phyloP scores from a whole-genome alignment of 2,888 invertebrate genomes.

The Acleris cristana region DNA sequence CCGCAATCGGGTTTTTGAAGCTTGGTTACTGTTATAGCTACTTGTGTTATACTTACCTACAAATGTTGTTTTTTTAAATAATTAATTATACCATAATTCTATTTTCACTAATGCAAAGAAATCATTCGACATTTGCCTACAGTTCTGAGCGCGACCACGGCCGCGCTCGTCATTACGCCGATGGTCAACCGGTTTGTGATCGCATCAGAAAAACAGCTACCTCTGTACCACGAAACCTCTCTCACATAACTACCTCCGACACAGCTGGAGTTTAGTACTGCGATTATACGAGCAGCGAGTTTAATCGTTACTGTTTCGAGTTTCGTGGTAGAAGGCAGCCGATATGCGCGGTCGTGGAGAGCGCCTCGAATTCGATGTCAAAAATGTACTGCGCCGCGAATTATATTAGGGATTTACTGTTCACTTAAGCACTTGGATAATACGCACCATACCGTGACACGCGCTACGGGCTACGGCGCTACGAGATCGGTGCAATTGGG shows the following conservation, averaged over 20 bases:
- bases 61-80: too few species aligned
- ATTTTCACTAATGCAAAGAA: conserved; percentile 69
- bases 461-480: conserved; percentile 28
- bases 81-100: conserved; percentile 37
- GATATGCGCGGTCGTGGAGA: conserved; percentile 65
- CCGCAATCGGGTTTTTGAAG: too few species aligned
- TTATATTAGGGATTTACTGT: conserved; percentile 44
- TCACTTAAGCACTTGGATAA: conserved; percentile 22
- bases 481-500: conserved; percentile 24
- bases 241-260: conserved; percentile 13
- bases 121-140: conserved; percentile 69
- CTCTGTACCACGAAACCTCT: conserved; percentile 59
- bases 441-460: conserved; percentile 29
- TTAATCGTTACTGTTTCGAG: conserved; percentile 8
- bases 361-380: conserved; percentile 72
- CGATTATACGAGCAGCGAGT: conserved; percentile 1
- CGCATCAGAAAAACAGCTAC: conserved; percentile 80
- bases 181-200: conserved; percentile 81
- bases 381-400: conserved; percentile 69
- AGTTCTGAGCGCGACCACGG: conserved; percentile 55
- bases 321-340: conserved; percentile 64
- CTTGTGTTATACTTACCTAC: too few species aligned
- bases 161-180: conserved; percentile 69
- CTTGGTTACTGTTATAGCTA: too few species aligned
- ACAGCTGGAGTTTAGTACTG: conserved; percentile 29